Evolutionary conservation across 2,113 vertebrate genomes (phyloP), one percentile per base, ranked within the genome.

Genomic region (Origma solitaria): DNA sequence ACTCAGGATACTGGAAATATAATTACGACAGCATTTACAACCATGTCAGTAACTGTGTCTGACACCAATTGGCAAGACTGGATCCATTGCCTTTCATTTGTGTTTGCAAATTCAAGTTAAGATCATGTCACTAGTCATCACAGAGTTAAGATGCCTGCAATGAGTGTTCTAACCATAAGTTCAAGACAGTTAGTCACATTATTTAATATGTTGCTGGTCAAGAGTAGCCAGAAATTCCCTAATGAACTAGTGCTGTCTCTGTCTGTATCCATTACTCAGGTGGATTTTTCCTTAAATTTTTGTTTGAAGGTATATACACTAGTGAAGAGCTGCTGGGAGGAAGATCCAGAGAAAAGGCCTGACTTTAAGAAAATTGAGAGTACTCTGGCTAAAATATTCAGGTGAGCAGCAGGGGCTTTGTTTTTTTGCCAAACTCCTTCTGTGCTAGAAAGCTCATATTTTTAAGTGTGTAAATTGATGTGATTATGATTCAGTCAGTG

Each of bases 341-440:
- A 99, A 97, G 99, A 99, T 95, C 99, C 99, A 57, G 99, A 99
- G 80, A 99, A 98, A 95, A 98, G 99, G 90, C 99, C 99, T 25
- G 99, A 99, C 96, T 99, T 99, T 92, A 99, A 99, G 97, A 99
- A 97, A 98, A 99, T 99, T 58, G 99, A 99, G 91, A 97, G 61
- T 68, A 98, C 96, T 7, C 95, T 99, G 87, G 98, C 98, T 88
- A 99, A 99, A 96, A 99, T 99, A 96, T 99, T 99, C 98, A 99
- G 99, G 99, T 99, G 97, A 38, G 91, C 45, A 44, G 58, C 66
- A 76, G 9, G 19, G 38, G 20, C 61, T 90, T 64, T 8, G 4
- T 91, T 92, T 96, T 88, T 77, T 45, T 19, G 73, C 19, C 35
- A 49, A 77, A 68, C 38, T 62, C 54, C 23, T 81, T 13, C 47